These are phyloP conservation scores for Caenorhabditis doughertyi DNA, from an alignment of 2,888 invertebrate genomes.

Conservation along the genomic window DNA sequence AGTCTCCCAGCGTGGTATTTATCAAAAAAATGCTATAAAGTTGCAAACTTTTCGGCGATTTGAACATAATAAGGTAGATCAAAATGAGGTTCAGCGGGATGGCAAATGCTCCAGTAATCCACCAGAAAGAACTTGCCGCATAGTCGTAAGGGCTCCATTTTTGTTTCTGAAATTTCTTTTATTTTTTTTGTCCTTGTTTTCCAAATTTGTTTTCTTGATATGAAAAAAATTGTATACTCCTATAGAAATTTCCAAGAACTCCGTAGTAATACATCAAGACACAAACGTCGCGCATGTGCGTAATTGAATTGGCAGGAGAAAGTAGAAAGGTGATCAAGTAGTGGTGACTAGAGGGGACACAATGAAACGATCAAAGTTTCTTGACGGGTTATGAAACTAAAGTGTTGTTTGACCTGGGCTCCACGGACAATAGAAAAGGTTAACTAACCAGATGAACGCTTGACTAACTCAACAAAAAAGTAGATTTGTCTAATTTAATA, in stretches of 20 bases:
- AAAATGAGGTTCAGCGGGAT: conserved; percentile 64
- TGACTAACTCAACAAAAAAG: too few relatives aligned
- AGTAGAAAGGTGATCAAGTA: too few relatives aligned
- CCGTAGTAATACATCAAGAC: too few relatives aligned
- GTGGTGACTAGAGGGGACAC: too few relatives aligned
- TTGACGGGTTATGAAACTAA: too few relatives aligned
- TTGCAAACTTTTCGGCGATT: conserved; percentile 57
- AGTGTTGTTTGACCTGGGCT: too few relatives aligned
- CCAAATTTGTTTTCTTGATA: not conserved
- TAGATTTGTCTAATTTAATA: too few relatives aligned
- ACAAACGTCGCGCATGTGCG: too few relatives aligned
- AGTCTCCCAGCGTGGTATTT: conserved; percentile 67
- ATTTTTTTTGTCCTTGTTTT: not conserved
- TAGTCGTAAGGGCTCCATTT: conserved; percentile 62
- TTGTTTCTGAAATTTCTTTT: conserved; percentile 38
- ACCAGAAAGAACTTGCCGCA: conserved; percentile 56
- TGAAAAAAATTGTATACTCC: not conserved
- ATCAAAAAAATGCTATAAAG: conserved; percentile 68
- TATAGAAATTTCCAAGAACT: not conserved
- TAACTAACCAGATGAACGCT: too few relatives aligned
- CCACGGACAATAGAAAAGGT: too few relatives aligned
- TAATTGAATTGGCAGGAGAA: too few relatives aligned
- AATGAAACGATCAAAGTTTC: too few relatives aligned
- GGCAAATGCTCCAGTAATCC: conserved; percentile 60
- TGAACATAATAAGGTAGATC: conserved; percentile 62